These are phyloP conservation scores for Euphonia xanthogaster DNA, from an alignment of 2,797 vertebrate genomes.

Conservation along the genomic window DNA sequence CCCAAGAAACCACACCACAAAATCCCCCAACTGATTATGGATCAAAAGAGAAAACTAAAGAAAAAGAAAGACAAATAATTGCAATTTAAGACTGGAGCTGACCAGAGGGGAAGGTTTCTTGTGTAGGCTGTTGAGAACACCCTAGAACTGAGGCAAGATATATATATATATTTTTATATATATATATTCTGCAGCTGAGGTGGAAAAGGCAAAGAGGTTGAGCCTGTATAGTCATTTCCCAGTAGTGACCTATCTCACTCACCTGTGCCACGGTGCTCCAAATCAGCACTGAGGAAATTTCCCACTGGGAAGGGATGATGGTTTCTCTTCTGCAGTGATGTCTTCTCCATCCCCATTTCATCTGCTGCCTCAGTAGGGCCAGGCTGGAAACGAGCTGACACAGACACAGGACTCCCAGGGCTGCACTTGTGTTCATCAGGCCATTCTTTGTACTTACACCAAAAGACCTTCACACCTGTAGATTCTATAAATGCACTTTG, in stretches of 20 bases:
- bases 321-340: not conserved
- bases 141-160: not conserved
- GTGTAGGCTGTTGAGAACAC: not conserved
- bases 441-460: not conserved
- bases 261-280: not conserved
- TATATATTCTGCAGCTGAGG: not conserved
- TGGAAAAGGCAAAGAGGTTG: not conserved
- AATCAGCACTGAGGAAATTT: not conserved
- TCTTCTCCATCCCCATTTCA: not conserved
- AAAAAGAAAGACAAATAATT: not conserved
- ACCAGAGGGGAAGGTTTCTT: not conserved
- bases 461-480: not conserved
- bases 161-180: too few relatives aligned
- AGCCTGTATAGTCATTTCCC: not conserved
- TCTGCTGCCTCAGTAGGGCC: not conserved
- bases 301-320: not conserved
- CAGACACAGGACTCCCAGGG: rapidly evolving
- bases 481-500: not conserved
- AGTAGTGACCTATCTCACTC: not conserved
- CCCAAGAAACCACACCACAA: not conserved
- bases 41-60: not conserved
- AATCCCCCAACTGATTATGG: not conserved
- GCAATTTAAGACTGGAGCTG: not conserved
- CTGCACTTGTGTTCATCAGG: too few relatives aligned
- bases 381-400: not conserved